Base-by-base conservation (phyloP, 2,888 invertebrate species). In the Tiliacea aurago region DNA sequence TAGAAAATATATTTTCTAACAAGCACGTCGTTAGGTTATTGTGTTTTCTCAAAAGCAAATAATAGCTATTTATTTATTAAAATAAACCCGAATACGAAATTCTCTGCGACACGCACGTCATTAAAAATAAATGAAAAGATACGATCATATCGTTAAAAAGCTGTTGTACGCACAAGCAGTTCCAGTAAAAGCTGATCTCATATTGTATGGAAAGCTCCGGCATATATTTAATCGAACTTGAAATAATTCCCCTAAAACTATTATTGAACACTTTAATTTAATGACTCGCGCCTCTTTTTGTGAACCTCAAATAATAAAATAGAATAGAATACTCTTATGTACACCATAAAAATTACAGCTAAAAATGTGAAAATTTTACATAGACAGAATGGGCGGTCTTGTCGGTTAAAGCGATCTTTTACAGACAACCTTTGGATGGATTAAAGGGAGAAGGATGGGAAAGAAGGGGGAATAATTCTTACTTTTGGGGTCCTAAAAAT, bases 121-220 rank as follows among this genome's bases (percentile, higher is more conserved):
- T 78, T 78, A 78, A 53, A 81, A 78, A 76, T 10, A 66, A 81
- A 76, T 78, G 51, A 13, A 66, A 66, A 51, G 76, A 81, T 78
- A 76, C 62, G 13, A 78, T 63, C 77, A 63, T 41, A 23, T 65
- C 13, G 62, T 81, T 76, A 55, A 41, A 47, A 43, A 41, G 20
- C 13, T 55, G 4, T 45, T 71, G 47, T 49, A 20, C 9, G 11
- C 13, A 70, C 23, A 43, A 37, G 5, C 23, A 18, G 1, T 9
- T 51, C 10, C 23, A 18, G 5, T 51, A 7, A 28, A n/a, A 23
- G 4, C 28, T 37, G 45, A 45, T 18, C 45, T 45, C 3, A 18
- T 5, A 28, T 9, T 47, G 5, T 28, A n/a, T 1, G 0, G 4
- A 51, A 45, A 45, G 2, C 13, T 0, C 13, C 28, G 9, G 1